Evolutionary conservation across 30 jellyfish, hydroid and myxozoan genomes (phyloP).

Genomic region (Aurelia coerulea): DNA sequence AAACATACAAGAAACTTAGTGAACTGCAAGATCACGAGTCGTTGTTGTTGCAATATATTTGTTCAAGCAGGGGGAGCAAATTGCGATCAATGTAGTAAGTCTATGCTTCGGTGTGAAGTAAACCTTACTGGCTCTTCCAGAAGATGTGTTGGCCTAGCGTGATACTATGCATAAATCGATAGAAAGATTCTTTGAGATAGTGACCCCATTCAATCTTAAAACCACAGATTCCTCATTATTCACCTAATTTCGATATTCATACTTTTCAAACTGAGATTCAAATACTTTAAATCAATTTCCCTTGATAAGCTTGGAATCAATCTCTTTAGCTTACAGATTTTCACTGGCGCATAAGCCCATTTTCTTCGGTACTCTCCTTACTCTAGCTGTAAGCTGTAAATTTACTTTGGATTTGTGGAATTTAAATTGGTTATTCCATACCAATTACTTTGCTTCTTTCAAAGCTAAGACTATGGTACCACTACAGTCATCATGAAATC

Average conservation of each 20-base stretch:
- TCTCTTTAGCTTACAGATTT: background rate
- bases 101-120: too few species aligned
- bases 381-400: background rate
- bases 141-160: too few species aligned
- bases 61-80: too few species aligned
- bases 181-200: background rate
- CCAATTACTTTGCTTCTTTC: too few species aligned
- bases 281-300: constrained; percentile 2
- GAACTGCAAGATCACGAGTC: too few species aligned
- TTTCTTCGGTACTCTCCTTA: background rate
- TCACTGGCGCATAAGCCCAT: background rate
- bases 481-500: too few species aligned
- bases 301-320: constrained; percentile 3
- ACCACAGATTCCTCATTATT: background rate
- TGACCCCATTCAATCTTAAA: background rate
- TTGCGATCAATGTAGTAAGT: too few species aligned
- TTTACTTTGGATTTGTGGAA: background rate
- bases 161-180: background rate
- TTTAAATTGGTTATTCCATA: too few species aligned
- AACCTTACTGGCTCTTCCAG: too few species aligned
- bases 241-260: background rate
- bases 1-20: too few species aligned
- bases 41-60: too few species aligned
- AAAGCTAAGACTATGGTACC: too few species aligned
- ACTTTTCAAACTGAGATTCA: background rate